These are phyloP conservation scores for Aleiodes sp. DNA, from an alignment of 1,140 invertebrate species.

Conservation along the genomic window DNA sequence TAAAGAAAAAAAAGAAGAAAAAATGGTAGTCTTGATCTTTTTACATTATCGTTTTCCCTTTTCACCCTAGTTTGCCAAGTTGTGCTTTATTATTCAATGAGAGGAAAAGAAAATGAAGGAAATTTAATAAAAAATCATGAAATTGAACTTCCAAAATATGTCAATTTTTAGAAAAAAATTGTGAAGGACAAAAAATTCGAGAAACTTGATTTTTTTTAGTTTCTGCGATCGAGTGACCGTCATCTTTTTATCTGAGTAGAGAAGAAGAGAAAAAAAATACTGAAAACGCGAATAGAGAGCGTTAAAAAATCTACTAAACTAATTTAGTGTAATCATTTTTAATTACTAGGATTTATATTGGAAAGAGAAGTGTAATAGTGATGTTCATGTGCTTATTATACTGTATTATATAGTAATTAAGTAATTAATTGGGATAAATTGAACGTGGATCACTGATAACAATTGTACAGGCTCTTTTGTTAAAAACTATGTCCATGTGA, in stretches of 20 bases:
- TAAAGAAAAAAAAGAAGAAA: too few species aligned
- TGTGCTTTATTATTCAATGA: too few species aligned
- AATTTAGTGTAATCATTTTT: conserved; percentile 17
- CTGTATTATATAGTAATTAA: conserved; percentile 62
- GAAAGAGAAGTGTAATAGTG: conserved; percentile 58
- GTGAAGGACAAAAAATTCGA: too few species aligned
- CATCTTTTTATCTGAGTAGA: neutral
- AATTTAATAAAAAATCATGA: neutral
- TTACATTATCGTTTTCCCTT: too few species aligned
- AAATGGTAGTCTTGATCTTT: too few species aligned
- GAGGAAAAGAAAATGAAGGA: too few species aligned
- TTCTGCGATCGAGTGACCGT: too few species aligned
- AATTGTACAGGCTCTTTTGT: too few species aligned
- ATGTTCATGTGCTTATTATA: conserved; percentile 61
- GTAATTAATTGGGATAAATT: too few species aligned
- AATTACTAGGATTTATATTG: conserved; percentile 43
- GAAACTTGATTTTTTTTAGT: neutral
- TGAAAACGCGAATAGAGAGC: conserved; percentile 50
- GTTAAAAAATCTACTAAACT: conserved; percentile 52
- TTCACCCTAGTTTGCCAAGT: too few species aligned
- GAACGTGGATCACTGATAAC: too few species aligned
- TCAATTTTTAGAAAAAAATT: neutral
- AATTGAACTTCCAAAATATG: neutral
- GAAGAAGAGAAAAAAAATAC: neutral
- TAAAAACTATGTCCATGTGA: too few species aligned